phyloP scores from a whole-genome alignment of 1,140 invertebrate species.

The Drosophila trapezifrons region DNA sequence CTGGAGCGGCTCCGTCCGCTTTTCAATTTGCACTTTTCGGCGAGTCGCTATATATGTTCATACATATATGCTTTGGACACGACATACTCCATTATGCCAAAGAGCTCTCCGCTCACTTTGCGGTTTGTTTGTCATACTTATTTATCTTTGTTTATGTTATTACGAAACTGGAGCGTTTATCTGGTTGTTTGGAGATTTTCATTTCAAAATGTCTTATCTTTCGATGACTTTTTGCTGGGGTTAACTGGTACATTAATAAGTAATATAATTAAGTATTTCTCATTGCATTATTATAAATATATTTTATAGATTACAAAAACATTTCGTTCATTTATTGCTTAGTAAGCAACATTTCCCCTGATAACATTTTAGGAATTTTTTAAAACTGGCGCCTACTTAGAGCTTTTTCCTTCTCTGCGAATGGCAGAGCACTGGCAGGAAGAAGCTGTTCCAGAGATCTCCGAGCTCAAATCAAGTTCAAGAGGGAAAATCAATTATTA shows the following conservation, averaged over 20 bases:
- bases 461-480: not conserved
- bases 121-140: slow-evolving; percentile 51
- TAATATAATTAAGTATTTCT: not conserved
- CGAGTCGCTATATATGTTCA: slow-evolving; percentile 14
- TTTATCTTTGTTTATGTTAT: slow-evolving; percentile 65
- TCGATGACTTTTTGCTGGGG: not conserved
- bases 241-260: not conserved
- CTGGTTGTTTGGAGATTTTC: slow-evolving; percentile 47
- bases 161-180: slow-evolving; percentile 64
- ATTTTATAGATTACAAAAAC: not conserved
- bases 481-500: slow-evolving; percentile 56
- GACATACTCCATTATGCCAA: slow-evolving; percentile 16
- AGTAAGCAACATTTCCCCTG: not conserved
- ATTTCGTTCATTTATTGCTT: not conserved
- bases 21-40: slow-evolving; percentile 57
- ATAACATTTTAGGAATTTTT: not conserved
- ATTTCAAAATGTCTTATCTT: slow-evolving; percentile 56
- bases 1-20: slow-evolving; percentile 36
- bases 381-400: slow-evolving; percentile 14
- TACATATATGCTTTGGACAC: not conserved
- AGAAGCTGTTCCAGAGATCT: slow-evolving; percentile 6
- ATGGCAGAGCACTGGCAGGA: slow-evolving; percentile 27
- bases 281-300: not conserved
- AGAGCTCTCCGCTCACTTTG: not conserved
- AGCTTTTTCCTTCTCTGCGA: slow-evolving; percentile 40